Percentiles rank a stretch among this genome's conserved stretches.
These are phyloP conservation scores for Sebastolobus altivelis DNA, from an alignment of 2,797 vertebrate genomes.

Conservation along the genomic window DNA sequence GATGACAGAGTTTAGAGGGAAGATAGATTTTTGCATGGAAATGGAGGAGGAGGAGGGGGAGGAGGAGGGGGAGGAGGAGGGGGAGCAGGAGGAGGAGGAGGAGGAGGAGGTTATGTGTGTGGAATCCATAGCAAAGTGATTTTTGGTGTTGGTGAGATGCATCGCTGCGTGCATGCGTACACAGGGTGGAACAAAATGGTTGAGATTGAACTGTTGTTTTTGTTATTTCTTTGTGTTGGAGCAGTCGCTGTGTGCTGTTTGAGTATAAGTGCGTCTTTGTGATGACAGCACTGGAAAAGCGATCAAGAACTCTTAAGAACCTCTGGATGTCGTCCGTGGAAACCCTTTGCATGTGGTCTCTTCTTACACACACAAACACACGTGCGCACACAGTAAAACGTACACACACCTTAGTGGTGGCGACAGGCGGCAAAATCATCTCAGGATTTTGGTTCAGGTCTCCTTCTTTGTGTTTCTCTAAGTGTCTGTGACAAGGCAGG, in stretches of 20 bases:
- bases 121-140: slow-evolving; percentile 46
- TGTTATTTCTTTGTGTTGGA: background rate
- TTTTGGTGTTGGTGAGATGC: slow-evolving; percentile 24
- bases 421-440: slow-evolving; percentile 79
- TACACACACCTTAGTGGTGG: slow-evolving; percentile 18
- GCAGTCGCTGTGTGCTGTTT: slow-evolving; percentile 6
- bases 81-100: background rate
- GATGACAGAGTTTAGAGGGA: slow-evolving; percentile 44
- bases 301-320: slow-evolving; percentile 55
- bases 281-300: slow-evolving; percentile 76
- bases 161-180: background rate
- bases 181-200: slow-evolving; percentile 24
- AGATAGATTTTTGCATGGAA: slow-evolving; percentile 25
- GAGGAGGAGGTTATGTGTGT: slow-evolving; percentile 17
- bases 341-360: slow-evolving; percentile 79
- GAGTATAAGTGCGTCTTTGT: slow-evolving; percentile 71
- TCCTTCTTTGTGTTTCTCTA: slow-evolving; percentile 80
- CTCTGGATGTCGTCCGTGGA: slow-evolving; percentile 72
- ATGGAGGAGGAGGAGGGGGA: background rate
- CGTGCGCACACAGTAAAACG: slow-evolving; percentile 24
- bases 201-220: slow-evolving; percentile 24
- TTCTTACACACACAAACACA: slow-evolving; percentile 28
- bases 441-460: slow-evolving; percentile 67
- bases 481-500: slow-evolving; percentile 80
- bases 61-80: too few species aligned